Evolutionary conservation across 2,888 invertebrate genomes (phyloP).

Genomic region (Habrosyne pyritoides): DNA sequence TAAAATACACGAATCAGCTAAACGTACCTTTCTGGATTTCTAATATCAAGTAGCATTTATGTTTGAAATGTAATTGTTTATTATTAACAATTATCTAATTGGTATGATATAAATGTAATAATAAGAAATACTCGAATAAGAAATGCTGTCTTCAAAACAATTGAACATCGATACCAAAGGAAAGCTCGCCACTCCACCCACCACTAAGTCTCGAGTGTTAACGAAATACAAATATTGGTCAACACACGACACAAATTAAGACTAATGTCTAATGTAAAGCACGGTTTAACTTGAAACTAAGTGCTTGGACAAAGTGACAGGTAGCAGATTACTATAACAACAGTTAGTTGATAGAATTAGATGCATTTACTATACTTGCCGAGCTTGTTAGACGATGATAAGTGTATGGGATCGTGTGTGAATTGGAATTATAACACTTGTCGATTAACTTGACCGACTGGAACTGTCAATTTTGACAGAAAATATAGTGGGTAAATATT

Average conservation of each 20-base stretch:
- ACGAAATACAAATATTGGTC: constrained; percentile 80
- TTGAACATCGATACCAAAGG: not conserved
- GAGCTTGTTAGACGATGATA: constrained; percentile 17
- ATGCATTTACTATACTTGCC: constrained; percentile 24
- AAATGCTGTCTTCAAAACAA: not conserved
- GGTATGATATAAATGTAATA: too few species aligned
- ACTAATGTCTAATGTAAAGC: constrained; percentile 79
- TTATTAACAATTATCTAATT: too few species aligned
- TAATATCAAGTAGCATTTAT: too few species aligned
- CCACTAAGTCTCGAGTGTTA: constrained; percentile 67
- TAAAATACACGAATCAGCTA: too few species aligned
- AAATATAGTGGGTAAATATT: not conserved
- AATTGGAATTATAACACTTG: constrained; percentile 27
- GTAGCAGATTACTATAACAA: constrained; percentile 55
- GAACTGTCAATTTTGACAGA: not conserved
- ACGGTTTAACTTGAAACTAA: constrained; percentile 77
- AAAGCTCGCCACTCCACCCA: constrained; percentile 15
- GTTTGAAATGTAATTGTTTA: too few species aligned
- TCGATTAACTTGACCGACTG: not conserved
- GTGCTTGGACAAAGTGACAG: constrained; percentile 75
- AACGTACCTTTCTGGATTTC: too few species aligned
- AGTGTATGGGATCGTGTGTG: constrained; percentile 25
- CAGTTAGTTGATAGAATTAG: constrained; percentile 37
- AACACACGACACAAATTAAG: constrained; percentile 78
- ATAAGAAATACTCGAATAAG: too few species aligned